phyloP scores from a whole-genome alignment of 2,888 invertebrate species.

The Nemotelus pantherinus region DNA sequence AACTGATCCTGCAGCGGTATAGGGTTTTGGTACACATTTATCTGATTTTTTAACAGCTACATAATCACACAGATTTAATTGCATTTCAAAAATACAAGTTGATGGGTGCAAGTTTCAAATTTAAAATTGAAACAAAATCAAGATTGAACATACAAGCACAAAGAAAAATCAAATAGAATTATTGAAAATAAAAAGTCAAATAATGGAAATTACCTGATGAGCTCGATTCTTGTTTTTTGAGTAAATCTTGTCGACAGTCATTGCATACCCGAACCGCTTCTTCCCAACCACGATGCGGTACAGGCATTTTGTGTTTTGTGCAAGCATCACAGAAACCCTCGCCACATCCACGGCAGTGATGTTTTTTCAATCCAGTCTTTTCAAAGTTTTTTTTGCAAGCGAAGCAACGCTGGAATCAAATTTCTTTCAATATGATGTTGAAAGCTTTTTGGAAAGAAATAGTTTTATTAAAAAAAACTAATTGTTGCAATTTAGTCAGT shows the following conservation, averaged over 20 bases:
- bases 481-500: background rate
- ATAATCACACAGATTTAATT: slow-evolving; percentile 25
- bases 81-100: slow-evolving; percentile 13
- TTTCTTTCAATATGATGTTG: background rate
- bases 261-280: slow-evolving; percentile 79
- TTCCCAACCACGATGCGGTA: slow-evolving; percentile 78
- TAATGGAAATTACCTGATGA: slow-evolving; percentile 56
- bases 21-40: slow-evolving; percentile 47
- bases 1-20: slow-evolving; percentile 28
- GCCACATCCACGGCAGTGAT: slow-evolving; percentile 82
- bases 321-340: slow-evolving; percentile 82
- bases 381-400: slow-evolving; percentile 72
- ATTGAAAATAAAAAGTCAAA: background rate
- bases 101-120: slow-evolving; percentile 12
- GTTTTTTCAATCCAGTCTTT: slow-evolving; percentile 70
- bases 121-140: slow-evolving; percentile 6
- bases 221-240: slow-evolving; percentile 55
- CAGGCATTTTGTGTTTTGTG: slow-evolving; percentile 73
- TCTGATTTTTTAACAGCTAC: slow-evolving; percentile 37
- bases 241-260: slow-evolving; percentile 67
- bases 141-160: background rate
- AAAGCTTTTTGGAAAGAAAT: background rate
- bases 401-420: slow-evolving; percentile 69
- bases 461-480: background rate
- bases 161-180: slow-evolving; percentile 14